phyloP scores from a whole-genome alignment of 2,888 invertebrate genomes.

The Melieria omissa region DNA sequence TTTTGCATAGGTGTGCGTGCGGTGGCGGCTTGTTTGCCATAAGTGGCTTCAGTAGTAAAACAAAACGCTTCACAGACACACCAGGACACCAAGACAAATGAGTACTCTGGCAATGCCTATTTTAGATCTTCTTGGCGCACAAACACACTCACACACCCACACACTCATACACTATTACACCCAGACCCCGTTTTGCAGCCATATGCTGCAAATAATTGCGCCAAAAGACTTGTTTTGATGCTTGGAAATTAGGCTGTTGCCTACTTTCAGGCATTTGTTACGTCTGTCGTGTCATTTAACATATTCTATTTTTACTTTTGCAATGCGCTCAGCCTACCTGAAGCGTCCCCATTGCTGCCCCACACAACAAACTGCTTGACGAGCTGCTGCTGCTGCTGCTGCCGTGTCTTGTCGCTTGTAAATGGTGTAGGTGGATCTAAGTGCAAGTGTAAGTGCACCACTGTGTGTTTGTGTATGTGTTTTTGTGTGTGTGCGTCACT shows the following conservation, averaged over 20 bases:
- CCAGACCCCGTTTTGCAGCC: neutral
- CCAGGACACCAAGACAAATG: too few relatives aligned
- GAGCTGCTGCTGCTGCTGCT: neutral
- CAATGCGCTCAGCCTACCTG: too few relatives aligned
- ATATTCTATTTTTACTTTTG: constrained; percentile 8
- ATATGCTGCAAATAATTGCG: constrained; percentile 37
- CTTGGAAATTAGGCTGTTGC: constrained; percentile 24
- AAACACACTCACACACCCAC: constrained; percentile 18
- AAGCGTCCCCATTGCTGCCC: too few relatives aligned
- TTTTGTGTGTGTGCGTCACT: neutral
- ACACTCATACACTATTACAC: constrained; percentile 17
- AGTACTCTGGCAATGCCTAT: too few relatives aligned
- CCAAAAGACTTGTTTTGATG: constrained; percentile 3
- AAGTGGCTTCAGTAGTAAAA: too few relatives aligned
- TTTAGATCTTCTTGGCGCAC: neutral
- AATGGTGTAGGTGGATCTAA: neutral
- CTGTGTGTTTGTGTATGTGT: constrained; percentile 1
- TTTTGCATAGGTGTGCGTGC: neutral
- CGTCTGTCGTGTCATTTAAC: constrained; percentile 26
- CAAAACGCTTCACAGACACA: too few relatives aligned
- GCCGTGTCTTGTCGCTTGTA: neutral
- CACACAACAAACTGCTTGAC: neutral
- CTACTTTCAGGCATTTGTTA: constrained; percentile 35
- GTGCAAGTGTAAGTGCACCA: constrained; percentile 6
- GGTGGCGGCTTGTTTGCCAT: too few relatives aligned